Evolutionary conservation across 2,113 vertebrate genomes (phyloP).

Genomic region (Hiodon tergisus): DNA sequence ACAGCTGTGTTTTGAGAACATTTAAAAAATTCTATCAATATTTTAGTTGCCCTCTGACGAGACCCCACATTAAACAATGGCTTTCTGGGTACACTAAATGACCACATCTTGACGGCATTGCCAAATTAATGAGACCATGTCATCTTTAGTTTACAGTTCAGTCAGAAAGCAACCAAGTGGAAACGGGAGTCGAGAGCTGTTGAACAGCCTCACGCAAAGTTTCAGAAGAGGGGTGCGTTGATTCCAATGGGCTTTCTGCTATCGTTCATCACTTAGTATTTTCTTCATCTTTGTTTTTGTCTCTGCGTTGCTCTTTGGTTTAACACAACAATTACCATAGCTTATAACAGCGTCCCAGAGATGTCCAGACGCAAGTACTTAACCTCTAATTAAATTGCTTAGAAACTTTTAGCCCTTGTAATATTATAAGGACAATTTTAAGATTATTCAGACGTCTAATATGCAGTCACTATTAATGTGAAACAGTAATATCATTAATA

Average conservation of each 20-base stretch:
- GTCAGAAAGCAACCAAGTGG: constrained; percentile 72
- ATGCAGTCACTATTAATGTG: too few relatives aligned
- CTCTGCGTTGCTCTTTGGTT: neutral
- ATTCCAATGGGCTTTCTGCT: constrained; percentile 29
- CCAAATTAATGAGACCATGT: constrained; percentile 84
- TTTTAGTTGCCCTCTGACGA: constrained; percentile 74
- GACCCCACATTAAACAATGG: constrained; percentile 72
- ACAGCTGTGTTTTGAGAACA: constrained; percentile 18
- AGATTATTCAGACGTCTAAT: too few relatives aligned
- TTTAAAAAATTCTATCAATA: constrained; percentile 56
- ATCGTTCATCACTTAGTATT: neutral
- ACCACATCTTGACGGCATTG: constrained; percentile 70
- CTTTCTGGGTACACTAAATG: constrained; percentile 67
- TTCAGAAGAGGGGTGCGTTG: constrained; percentile 52
- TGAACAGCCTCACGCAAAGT: constrained; percentile 54
- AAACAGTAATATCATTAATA: too few relatives aligned
- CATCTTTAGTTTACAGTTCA: constrained; percentile 75
- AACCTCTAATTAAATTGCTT: too few relatives aligned
- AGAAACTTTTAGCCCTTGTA: too few relatives aligned
- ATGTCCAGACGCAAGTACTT: too few relatives aligned
- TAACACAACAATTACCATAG: neutral
- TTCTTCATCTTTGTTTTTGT: neutral
- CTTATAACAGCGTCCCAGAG: neutral
- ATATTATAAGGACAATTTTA: too few relatives aligned
- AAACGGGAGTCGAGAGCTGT: constrained; percentile 66